Base-by-base conservation (phyloP, 2,888 invertebrate genomes). In the Argyresthia albistria region DNA sequence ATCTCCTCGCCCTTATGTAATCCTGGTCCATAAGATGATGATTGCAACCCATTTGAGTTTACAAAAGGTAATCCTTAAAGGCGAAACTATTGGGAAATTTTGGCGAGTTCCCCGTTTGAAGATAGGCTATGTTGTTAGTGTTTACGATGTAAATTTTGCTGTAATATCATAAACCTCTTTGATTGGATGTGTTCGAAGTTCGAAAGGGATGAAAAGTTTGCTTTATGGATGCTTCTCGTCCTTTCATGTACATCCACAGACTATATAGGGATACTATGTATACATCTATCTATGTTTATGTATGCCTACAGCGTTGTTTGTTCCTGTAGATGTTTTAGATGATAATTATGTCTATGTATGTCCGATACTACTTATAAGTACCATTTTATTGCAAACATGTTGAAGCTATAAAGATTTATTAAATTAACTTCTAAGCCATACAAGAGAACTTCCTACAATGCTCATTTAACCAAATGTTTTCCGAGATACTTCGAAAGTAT, bases 61-160 rank as follows among this genome's bases (percentile, higher is more conserved):
- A 86, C 86, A 83, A 86, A 87, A 87, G 84, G 86, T 87, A 87
- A 87, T 84, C 87, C 84, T 77, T 73, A 74, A 73, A 76, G 63
- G 69, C 67, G 76, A 67, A 83, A 84, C 86, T 87, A 82, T 86
- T 74, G 74, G 79, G 73, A 71, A 74, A 78, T 76, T 76, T 67
- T 72, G 69, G 71, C 72, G 73, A 70, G 52, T 60, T 53, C 56
- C 60, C 61, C 49, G 49, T 56, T 56, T 56, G 54, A 53, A 47
- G 56, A 50, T 54, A 48, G 16, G 16, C 25, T 39, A 47, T 11
- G 59, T 67, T 69, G 70, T 75, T 80, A 76, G 71, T 83, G 84
- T 86, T 87, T 87, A 86, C 76, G 80, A 86, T 86, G 87, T 81
- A 86, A 87, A 87, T 86, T 78, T 78, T 62, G 61, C 68, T 69